Base-by-base conservation (phyloP, 2,113 vertebrate species). In the Xenopus borealis region DNA sequence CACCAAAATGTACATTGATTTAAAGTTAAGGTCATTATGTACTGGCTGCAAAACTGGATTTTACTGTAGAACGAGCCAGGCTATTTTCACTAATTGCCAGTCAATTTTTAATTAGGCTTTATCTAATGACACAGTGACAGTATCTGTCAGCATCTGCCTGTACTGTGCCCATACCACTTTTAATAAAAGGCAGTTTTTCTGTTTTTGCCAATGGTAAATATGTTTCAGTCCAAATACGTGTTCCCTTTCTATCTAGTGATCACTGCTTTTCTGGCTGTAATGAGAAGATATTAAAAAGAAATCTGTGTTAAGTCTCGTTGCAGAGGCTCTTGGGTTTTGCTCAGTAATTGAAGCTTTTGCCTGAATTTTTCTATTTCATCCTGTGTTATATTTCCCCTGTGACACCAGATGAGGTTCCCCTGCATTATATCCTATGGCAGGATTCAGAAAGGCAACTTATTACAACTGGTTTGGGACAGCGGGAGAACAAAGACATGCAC, bases 371-470 rank as follows among this genome's bases (percentile, higher is more conserved):
- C 14, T 52, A 66, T 79, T 82, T 81, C 74, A 78, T 82, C 80
- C 71, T 52, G 44, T 65, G 59, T 52, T 5, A 13, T 40, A 81
- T 85, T 83, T 84, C 81, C 82, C 80, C 7, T 44, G 79, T 68
- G 80, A 57, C 59, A 73, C 30, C 19, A 64, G 59, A 69, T 77
- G 74, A 77, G 61, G 47, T 64, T 70, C 33, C 67, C 58, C 55
- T 78, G 79, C 72, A 67, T 0, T 0, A 16, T 23, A 79, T 63
- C 79, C 77, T 53, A 16, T 64, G 77, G 80, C 63, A 72, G 8
- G 44, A 63, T 44, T 18, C 69, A 40, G 64, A 57, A 27, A 74
- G 63, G 16, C 17, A 30, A 74, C 79, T 69, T 70, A 78, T 82
- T 81, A 80, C 67, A 23, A 12, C 20, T 63, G 33, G 65, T 10